Base-by-base conservation (phyloP, 2,797 vertebrate genomes). In the Xenops minutus region DNA sequence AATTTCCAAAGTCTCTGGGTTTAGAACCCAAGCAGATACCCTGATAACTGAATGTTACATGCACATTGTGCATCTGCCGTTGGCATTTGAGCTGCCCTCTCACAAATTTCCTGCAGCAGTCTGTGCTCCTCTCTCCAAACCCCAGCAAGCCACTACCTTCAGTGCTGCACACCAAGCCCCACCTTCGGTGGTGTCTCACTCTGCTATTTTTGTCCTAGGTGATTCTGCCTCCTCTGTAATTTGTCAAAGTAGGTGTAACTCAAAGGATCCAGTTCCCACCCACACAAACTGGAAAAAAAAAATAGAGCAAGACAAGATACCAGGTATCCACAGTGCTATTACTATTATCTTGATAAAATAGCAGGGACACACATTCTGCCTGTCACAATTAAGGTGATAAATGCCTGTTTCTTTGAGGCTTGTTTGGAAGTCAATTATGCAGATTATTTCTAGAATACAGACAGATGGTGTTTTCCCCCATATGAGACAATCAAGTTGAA, bases 381-480 rank as follows among this genome's bases (percentile, higher is more conserved):
- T 97, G 97, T 97, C 97, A 98, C 97, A 98, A 98, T 98, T 98
- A 98, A 90, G 94, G 95, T 98, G 97, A 98, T 98, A 97, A 97
- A 98, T 97, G 97, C 89, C 85, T 63, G 58, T 96, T 98, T 98
- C 97, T 98, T 97, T 97, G 96, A 97, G 97, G 95, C 95, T 97
- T 97, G 94, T 97, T 97, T 97, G 97, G 97, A 98, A 98, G 98
- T 98, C 97, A 98, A 98, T 98, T 98, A 98, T 98, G 97, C 95
- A 98, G 97, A 98, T 98, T 97, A 98, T 98, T 98, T 98, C 94
- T 95, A 97, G 97, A 97, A 98, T 97, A 97, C 95, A 98, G 97
- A 98, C 98, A 98, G 98, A 98, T 98, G 97, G 98, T 93, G 95
- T 96, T 97, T 97, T 96, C 97, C 95, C 96, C 94, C 92, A 95